Percentiles rank a stretch among this genome's conserved stretches.
phyloP scores from a whole-genome alignment of 2,113 vertebrate species.

The Silurus meridionalis region DNA sequence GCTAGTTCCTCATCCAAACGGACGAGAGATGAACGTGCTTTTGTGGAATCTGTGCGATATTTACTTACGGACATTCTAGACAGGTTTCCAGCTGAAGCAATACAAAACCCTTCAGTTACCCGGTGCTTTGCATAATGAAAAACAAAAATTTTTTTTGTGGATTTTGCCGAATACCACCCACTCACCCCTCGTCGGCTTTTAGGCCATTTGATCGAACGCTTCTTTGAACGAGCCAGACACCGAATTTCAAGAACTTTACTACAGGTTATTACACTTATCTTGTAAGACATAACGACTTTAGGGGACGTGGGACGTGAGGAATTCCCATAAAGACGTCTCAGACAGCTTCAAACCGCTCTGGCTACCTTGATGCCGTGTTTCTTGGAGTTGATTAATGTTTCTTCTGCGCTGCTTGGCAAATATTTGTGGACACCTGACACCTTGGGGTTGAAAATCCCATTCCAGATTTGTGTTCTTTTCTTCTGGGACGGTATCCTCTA shows the following conservation, averaged over 20 bases:
- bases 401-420: no score
- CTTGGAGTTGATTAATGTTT: no score
- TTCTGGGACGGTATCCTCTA: not conserved
- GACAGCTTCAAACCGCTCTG: not conserved
- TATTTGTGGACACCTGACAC: no score
- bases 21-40: not conserved
- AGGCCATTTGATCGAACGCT: not conserved
- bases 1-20: not conserved
- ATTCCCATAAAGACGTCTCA: not conserved
- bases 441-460: not conserved
- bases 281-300: no score
- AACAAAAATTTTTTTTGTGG: not conserved
- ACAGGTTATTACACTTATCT: not conserved
- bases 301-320: no score
- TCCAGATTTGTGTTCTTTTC: not conserved
- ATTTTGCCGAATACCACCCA: not conserved
- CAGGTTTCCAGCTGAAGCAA: not conserved
- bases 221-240: not conserved
- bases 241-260: not conserved
- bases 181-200: not conserved
- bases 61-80: not conserved
- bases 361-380: no score
- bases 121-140: not conserved
- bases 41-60: conserved; percentile 14
- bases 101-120: not conserved